Conservation (phyloP, 2,797 vertebrate species). For the Leucoraja ocellata region DNA sequence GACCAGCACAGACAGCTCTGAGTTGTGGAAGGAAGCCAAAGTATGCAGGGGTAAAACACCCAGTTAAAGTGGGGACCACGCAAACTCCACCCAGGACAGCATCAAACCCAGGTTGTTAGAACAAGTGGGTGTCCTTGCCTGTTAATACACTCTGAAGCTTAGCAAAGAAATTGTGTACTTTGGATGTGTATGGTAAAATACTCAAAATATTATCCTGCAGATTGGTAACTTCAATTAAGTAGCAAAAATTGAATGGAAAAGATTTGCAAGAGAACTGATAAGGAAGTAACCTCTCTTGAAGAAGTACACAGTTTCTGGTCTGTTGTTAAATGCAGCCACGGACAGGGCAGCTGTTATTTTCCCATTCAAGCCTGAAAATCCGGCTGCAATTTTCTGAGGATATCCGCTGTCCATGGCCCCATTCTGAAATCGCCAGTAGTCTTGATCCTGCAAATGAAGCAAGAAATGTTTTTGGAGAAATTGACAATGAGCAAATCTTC, state of each 20-base stretch:
- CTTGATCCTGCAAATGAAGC: slow-evolving; percentile 59
- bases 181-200: not conserved
- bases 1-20: too few relatives aligned
- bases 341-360: slow-evolving; percentile 80
- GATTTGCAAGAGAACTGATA: not conserved
- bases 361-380: slow-evolving; percentile 76
- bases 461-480: slow-evolving; percentile 38
- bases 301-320: slow-evolving; percentile 83
- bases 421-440: slow-evolving; percentile 90
- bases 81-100: too few relatives aligned
- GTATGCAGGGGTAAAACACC: too few relatives aligned
- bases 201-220: not conserved
- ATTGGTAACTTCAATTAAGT: not conserved
- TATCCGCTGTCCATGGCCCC: slow-evolving; percentile 70
- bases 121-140: too few relatives aligned
- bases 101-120: too few relatives aligned
- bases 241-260: rapidly evolving
- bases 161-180: not conserved
- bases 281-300: slow-evolving; percentile 77
- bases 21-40: too few relatives aligned
- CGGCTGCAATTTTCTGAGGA: slow-evolving; percentile 65
- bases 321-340: slow-evolving; percentile 64
- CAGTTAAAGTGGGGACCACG: too few relatives aligned
- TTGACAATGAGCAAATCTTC: not conserved
- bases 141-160: not conserved